Conservation (phyloP, 1,140 invertebrate genomes). For the Pseudomyrmex cubaensis region DNA sequence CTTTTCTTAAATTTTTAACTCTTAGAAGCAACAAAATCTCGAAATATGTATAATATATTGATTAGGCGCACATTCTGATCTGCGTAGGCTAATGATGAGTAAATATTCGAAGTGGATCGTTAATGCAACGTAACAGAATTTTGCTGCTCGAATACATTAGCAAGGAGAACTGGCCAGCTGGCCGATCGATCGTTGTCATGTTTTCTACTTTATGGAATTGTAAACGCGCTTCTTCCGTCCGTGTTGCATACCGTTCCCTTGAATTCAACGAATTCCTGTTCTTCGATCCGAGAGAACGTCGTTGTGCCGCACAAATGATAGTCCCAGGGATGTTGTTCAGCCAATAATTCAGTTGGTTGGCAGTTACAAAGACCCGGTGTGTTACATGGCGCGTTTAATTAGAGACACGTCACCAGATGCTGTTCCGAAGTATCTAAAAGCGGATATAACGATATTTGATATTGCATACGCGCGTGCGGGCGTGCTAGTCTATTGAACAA, state of each 20-base stretch:
- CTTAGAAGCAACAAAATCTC: not conserved
- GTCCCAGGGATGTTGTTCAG: slow-evolving; percentile 23
- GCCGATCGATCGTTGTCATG: slow-evolving; percentile 34
- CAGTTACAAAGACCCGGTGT: slow-evolving; percentile 37
- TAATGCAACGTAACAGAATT: slow-evolving; percentile 54
- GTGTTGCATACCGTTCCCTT: not conserved
- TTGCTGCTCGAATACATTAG: slow-evolving; percentile 49
- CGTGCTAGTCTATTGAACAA: not conserved
- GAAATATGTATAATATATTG: not conserved
- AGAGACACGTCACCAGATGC: slow-evolving; percentile 49
- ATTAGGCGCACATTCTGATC: not conserved
- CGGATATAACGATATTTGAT: slow-evolving; percentile 22
- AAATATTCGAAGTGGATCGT: slow-evolving; percentile 29
- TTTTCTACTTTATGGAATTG: not conserved
- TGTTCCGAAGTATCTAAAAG: slow-evolving; percentile 26
- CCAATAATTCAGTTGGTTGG: slow-evolving; percentile 66
- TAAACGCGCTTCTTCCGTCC: slow-evolving; percentile 18
- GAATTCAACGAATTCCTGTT: slow-evolving; percentile 13
- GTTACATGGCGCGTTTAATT: slow-evolving; percentile 45
- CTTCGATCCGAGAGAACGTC: slow-evolving; percentile 17
- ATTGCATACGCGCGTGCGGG: not conserved
- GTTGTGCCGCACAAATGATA: slow-evolving; percentile 18
- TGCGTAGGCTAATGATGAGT: slow-evolving; percentile 27
- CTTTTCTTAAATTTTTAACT: not conserved
- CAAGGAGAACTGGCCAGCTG: not conserved